Conservation (phyloP, 2,797 vertebrate genomes). For the Chromis chromis region DNA sequence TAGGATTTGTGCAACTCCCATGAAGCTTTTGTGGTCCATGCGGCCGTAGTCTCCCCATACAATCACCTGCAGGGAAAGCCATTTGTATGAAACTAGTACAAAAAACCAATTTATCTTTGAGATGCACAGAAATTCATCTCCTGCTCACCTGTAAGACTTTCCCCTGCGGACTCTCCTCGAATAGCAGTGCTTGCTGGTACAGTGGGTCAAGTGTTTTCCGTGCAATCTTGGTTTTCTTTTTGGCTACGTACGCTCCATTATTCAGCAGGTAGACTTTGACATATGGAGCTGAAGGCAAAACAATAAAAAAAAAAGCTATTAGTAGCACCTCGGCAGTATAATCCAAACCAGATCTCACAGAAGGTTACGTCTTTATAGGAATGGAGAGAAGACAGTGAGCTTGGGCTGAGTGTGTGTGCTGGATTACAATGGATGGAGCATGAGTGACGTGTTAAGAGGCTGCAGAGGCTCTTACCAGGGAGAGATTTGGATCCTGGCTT, state of each 20-base stretch:
- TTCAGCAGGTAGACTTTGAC: conserved; percentile 98
- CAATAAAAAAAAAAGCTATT: conserved; percentile 49
- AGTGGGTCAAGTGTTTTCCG: conserved; percentile 98
- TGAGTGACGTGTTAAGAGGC: neutral
- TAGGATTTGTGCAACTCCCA: conserved; percentile 99
- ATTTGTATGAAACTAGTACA: neutral
- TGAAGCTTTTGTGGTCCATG: conserved; percentile 99
- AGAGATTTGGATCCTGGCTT: conserved; percentile 98
- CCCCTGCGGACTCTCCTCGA: conserved; percentile 96
- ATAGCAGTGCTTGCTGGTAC: conserved; percentile 96
- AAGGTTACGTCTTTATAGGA: conserved; percentile 13
- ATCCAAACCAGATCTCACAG: conserved; percentile 24
- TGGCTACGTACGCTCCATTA: conserved; percentile 96
- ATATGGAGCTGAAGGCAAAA: conserved; percentile 89
- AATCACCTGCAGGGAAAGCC: conserved; percentile 88
- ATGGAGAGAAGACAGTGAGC: neutral
- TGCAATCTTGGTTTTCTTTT: conserved; percentile 99
- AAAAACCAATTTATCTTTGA: conserved; percentile 11
- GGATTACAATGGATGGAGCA: neutral
- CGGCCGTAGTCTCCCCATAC: conserved; percentile 99
- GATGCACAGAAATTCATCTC: conserved; percentile 20
- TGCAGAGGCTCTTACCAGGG: conserved; percentile 87
- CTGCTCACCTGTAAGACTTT: conserved; percentile 97
- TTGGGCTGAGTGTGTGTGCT: neutral
- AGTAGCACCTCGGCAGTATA: neutral